These are phyloP conservation scores for Nixonia krombeini DNA, from an alignment of 1,140 invertebrate species.

Conservation along the genomic window DNA sequence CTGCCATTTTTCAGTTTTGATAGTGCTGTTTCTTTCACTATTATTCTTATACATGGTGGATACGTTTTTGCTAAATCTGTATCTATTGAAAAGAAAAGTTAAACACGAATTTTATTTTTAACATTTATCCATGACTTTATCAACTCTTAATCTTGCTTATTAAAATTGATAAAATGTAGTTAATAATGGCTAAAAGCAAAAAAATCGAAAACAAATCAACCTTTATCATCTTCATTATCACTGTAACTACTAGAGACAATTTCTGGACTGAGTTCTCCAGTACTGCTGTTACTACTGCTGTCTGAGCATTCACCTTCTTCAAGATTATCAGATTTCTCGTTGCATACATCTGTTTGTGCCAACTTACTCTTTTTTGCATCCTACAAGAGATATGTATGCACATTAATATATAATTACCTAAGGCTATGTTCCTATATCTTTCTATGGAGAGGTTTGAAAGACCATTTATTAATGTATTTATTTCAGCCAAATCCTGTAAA, in stretches of 20 bases:
- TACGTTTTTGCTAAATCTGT: constrained; percentile 80
- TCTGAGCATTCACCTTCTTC: constrained; percentile 81
- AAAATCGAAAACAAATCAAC: constrained; percentile 54
- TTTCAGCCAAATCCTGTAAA: constrained; percentile 72
- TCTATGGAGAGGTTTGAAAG: constrained; percentile 74
- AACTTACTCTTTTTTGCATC: constrained; percentile 61
- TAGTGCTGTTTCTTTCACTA: constrained; percentile 82
- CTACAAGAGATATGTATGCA: constrained; percentile 63
- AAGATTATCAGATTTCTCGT: constrained; percentile 55
- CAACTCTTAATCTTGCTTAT: too few relatives aligned
- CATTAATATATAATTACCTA: constrained; percentile 74
- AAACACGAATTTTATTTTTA: too few relatives aligned
- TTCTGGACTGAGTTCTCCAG: constrained; percentile 42
- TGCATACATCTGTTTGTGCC: constrained; percentile 37
- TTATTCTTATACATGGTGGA: constrained; percentile 90
- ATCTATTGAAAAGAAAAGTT: constrained; percentile 55
- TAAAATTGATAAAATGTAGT: too few relatives aligned
- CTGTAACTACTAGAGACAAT: constrained; percentile 52
- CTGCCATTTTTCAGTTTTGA: constrained; percentile 80
- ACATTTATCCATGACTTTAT: too few relatives aligned
- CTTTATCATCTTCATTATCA: constrained; percentile 59
- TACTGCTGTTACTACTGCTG: constrained; percentile 52
- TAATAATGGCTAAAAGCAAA: too few relatives aligned
- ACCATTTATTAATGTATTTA: constrained; percentile 74
- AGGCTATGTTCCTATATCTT: constrained; percentile 69